Base-by-base conservation (phyloP, 2,797 vertebrate genomes). In the Galaxias olidus region DNA sequence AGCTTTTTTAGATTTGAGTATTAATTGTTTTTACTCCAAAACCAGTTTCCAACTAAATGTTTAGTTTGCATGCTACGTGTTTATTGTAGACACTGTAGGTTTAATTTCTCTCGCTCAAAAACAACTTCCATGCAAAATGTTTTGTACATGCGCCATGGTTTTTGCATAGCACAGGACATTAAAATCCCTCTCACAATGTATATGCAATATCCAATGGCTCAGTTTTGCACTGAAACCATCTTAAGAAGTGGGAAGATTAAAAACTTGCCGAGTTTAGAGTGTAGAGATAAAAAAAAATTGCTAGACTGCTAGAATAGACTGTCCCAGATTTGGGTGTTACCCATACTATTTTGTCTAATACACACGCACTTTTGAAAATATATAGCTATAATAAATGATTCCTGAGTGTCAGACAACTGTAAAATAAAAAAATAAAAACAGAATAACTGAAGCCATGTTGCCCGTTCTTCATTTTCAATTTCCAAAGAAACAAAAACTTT, bases 91-190 rank as follows among this genome's bases (percentile, higher is more conserved):
- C 89, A 85, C 86, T 88, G 73, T 73, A 61, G 75, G 44, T 73
- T 83, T 84, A 46, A 12, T 42, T 74, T 60, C 3, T 50, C 81
- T 85, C 76, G 74, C 67, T 84, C 71, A 88, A 73, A 77, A 81
- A 60, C 60, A 89, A 89, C 86, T 84, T 84, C 83, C 90, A 91
- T 92, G 91, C 88, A 86, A 81, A 91, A 84, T 74, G 71, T 92
- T 86, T 80, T 72, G 81, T 79, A 75, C 85, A 88, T 86, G 83
- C 73, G 80, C 86, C 86, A 82, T 77, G 68, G 79, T 82, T 74
- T n/a, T 88, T 92, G 89, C 89, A 91, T 90, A 89, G 84, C 82
- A 86, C 77, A 13, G 74, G 77, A 79, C 72, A 74, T 57, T 64
- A 69, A 70, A 73, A 59, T 76, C 71, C 84, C 79, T 69, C 70